These are phyloP conservation scores for Scrobipalpa costella DNA, from an alignment of 2,888 invertebrate species.

Conservation along the genomic window DNA sequence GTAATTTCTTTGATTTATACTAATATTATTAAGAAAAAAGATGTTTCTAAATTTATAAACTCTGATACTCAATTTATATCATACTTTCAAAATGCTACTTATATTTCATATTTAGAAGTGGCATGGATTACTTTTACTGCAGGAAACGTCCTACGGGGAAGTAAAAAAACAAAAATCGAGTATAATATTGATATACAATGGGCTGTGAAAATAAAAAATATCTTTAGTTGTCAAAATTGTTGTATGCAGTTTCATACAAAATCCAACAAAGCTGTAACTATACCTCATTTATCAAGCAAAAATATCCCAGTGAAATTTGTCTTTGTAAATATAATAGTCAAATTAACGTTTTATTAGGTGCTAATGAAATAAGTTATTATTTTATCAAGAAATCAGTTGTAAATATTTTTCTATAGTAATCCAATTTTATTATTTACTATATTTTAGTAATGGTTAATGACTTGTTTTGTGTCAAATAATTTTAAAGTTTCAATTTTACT, in stretches of 20 bases:
- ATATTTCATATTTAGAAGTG: too few species aligned
- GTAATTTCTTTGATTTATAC: too few species aligned
- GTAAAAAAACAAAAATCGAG: too few species aligned
- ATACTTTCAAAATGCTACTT: too few species aligned
- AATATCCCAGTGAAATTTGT: too few species aligned
- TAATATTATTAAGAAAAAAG: too few species aligned
- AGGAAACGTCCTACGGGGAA: too few species aligned
- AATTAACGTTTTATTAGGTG: slow-evolving; percentile 1
- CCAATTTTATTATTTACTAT: background rate
- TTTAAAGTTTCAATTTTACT: background rate
- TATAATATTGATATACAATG: background rate
- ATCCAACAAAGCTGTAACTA: background rate
- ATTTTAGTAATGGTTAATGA: background rate
- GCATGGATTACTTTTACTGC: too few species aligned
- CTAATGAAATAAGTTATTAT: background rate
- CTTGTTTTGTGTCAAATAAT: background rate
- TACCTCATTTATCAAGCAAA: too few species aligned
- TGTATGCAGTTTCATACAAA: background rate
- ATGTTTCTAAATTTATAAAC: too few species aligned
- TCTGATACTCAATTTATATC: too few species aligned
- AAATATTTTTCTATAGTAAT: slow-evolving; percentile 3
- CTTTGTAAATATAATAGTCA: too few species aligned
- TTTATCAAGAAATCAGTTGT: background rate
- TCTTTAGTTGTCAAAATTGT: background rate
- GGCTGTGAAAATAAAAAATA: slow-evolving; percentile 5